phyloP scores from a whole-genome alignment of 1,140 invertebrate species.

The Drosophila takahashii region DNA sequence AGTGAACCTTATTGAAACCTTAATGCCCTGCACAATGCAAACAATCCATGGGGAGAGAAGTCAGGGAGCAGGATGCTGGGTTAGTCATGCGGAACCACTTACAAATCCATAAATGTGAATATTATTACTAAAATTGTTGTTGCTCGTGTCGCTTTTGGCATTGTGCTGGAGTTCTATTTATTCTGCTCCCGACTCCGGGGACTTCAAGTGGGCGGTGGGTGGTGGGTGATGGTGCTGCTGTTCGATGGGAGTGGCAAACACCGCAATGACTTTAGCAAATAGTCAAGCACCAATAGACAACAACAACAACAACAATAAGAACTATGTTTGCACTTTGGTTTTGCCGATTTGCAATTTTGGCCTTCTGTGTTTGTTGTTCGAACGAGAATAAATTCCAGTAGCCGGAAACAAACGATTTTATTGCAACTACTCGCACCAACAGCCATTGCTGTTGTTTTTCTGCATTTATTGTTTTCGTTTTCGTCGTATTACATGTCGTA shows the following conservation, averaged over 20 bases:
- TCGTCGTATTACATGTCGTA: constrained; percentile 72
- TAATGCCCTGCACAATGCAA: constrained; percentile 45
- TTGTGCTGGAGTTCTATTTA: constrained; percentile 51
- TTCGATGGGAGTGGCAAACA: constrained; percentile 41
- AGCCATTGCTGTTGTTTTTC: constrained; percentile 52
- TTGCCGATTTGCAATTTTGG: constrained; percentile 77
- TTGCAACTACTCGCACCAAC: constrained; percentile 58
- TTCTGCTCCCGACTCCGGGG: constrained; percentile 41
- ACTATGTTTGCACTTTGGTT: constrained; percentile 79
- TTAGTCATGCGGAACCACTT: constrained; percentile 79
- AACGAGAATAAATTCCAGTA: constrained; percentile 77
- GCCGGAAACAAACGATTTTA: constrained; percentile 83
- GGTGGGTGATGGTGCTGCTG: constrained; percentile 1
- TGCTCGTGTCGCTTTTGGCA: constrained; percentile 48
- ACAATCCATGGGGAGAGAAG: constrained; percentile 9
- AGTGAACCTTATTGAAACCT: constrained; percentile 74
- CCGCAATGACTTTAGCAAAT: constrained; percentile 82
- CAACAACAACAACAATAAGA: constrained; percentile 46
- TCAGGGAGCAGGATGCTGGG: constrained; percentile 53
- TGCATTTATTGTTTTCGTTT: constrained; percentile 58
- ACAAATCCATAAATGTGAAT: constrained; percentile 83
- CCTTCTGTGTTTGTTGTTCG: constrained; percentile 70
- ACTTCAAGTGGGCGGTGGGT: constrained; percentile 33
- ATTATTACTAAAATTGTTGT: constrained; percentile 77
- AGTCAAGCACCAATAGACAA: constrained; percentile 63